A percentile compares a stretch with the other conserved stretches of the same genome.
phyloP scores from a whole-genome alignment of 1,140 invertebrate species.

The Phortica variegata region DNA sequence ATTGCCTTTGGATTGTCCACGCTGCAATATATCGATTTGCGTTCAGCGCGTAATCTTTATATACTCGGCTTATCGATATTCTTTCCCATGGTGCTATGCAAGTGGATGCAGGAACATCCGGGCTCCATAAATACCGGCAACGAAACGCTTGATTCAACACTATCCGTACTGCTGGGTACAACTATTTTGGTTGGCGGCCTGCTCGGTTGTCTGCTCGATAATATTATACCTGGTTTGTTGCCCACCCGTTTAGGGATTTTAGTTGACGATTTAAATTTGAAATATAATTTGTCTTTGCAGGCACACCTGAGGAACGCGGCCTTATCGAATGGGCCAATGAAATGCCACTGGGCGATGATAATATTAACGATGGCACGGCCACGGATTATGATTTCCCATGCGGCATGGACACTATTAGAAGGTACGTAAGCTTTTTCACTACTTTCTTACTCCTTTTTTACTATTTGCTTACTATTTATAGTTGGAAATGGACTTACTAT shows the following conservation, averaged over 20 bases:
- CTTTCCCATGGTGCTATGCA: conserved; percentile 76
- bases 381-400: conserved; percentile 74
- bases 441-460: conserved; percentile 1
- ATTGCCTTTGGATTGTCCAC: conserved; percentile 79
- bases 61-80: conserved; percentile 87
- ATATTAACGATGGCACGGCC: conserved; percentile 57
- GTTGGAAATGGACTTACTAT: conserved; percentile 65
- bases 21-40: conserved; percentile 78
- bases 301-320: conserved; percentile 69
- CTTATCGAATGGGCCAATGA: conserved; percentile 69
- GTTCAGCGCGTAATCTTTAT: conserved; percentile 81
- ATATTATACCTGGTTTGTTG: conserved; percentile 76
- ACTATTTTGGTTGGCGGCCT: conserved; percentile 82
- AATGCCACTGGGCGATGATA: conserved; percentile 64
- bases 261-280: neutral
- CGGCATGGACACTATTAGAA: conserved; percentile 66
- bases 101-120: conserved; percentile 72
- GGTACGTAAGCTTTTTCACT: too few species aligned
- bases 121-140: conserved; percentile 70
- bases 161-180: conserved; percentile 78
- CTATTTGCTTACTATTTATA: too few species aligned
- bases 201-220: conserved; percentile 79
- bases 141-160: conserved; percentile 70
- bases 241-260: neutral
- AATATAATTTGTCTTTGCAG: conserved; percentile 50